Evolutionary conservation across 2,797 vertebrate species (phyloP), one percentile per base, ranked within the genome.

Genomic region (Mallotus villosus): DNA sequence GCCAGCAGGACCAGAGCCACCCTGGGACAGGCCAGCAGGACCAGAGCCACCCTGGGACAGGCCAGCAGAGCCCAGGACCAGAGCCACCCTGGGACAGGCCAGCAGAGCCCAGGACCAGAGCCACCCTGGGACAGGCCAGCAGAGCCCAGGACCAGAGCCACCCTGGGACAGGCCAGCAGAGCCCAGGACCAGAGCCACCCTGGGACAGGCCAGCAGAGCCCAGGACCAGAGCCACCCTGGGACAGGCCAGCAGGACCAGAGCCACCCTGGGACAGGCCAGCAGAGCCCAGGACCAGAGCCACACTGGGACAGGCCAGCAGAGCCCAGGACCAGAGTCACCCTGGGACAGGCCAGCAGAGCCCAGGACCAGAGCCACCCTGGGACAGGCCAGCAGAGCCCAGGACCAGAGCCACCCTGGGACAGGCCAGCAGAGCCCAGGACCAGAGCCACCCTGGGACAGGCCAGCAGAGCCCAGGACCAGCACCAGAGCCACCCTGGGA

Each of bases 241-340:
- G n/a, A 21, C 21, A 49, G 61, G 37, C 22, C 59, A 3, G 27
- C 70, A 1, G 21, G n/a, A n/a, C n/a, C n/a, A n/a, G n/a, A n/a
- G n/a, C n/a, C n/a, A 78, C 80, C 73, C 25, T 6, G 9, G 9
- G n/a, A 21, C 21, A 49, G 61, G 37, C 22, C 59, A 3, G 27
- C 70, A 1, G 21, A 78, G 81, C 73, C n/a, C n/a, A n/a, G n/a
- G n/a, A n/a, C n/a, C n/a, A n/a, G n/a, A n/a, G n/a, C n/a, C n/a
- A 37, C 7, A 5, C 25, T 6, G 9, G 9, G n/a, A 21, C 21
- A 49, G 61, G 37, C 22, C 59, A 3, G 27, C 70, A 1, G 21
- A 78, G 81, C 73, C n/a, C n/a, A n/a, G n/a, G n/a, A n/a, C n/a
- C n/a, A n/a, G n/a, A 72, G 61, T 49, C 5, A 37, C 7, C 5